phyloP scores from a whole-genome alignment of 1,140 invertebrate genomes.

The Drosophila ogumai region DNA sequence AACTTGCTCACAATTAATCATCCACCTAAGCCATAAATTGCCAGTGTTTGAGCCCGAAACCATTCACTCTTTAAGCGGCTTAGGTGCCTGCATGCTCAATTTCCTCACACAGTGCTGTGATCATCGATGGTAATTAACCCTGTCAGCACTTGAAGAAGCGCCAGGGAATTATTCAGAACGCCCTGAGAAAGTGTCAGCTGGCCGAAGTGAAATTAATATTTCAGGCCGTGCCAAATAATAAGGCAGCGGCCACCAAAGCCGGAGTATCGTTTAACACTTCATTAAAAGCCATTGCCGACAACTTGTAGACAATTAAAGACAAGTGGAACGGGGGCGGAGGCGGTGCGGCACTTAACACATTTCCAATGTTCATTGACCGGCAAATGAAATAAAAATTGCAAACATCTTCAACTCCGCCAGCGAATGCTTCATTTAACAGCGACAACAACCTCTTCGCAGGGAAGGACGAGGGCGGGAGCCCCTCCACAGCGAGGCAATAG shows the following conservation, averaged over 20 bases:
- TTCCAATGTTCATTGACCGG: conserved; percentile 80
- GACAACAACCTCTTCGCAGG: conserved; percentile 35
- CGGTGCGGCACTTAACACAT: conserved; percentile 72
- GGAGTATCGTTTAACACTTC: conserved; percentile 69
- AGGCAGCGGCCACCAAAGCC: conserved; percentile 9
- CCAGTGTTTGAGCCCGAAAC: background rate
- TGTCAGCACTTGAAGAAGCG: conserved; percentile 38
- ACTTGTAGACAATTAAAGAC: conserved; percentile 78
- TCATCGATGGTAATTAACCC: conserved; percentile 46
- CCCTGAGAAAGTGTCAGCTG: conserved; percentile 50
- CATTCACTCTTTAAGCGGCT: conserved; percentile 29
- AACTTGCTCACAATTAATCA: conserved; percentile 15
- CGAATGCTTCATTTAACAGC: conserved; percentile 79
- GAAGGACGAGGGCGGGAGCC: background rate
- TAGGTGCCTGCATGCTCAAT: conserved; percentile 24
- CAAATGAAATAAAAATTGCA: conserved; percentile 82
- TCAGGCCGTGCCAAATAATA: conserved; percentile 37
- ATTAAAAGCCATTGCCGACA: conserved; percentile 73
- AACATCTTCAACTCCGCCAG: conserved; percentile 72
- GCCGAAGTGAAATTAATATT: conserved; percentile 51
- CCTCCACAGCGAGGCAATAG: conserved; percentile 61
- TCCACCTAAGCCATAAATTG: conserved; percentile 12
- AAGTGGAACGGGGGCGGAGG: conserved; percentile 20
- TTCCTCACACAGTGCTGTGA: background rate
- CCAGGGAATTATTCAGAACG: conserved; percentile 35